Evolutionary conservation across 1,140 invertebrate species (phyloP).

Genomic region (Globodera rostochiensis): DNA sequence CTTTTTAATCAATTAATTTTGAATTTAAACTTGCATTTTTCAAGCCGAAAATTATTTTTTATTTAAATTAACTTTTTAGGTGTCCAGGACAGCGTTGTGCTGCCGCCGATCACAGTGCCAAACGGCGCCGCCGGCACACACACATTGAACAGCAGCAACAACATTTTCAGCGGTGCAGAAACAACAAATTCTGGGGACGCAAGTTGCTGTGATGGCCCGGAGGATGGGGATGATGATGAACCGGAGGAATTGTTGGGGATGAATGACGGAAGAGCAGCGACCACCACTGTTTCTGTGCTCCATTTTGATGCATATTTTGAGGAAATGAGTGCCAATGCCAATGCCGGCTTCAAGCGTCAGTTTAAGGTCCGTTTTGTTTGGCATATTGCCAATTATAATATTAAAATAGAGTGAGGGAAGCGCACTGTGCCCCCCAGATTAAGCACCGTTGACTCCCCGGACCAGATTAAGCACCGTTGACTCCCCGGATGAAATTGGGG

Average conservation of each 20-base stretch:
- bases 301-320: constrained; percentile 60
- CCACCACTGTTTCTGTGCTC: constrained; percentile 33
- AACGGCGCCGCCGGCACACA: background rate
- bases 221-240: background rate
- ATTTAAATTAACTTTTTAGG: background rate
- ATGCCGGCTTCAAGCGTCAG: constrained; percentile 59
- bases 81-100: constrained; percentile 14
- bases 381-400: background rate
- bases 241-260: background rate
- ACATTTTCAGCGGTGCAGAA: background rate
- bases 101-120: constrained; percentile 18
- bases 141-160: background rate
- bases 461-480: too few relatives aligned
- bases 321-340: constrained; percentile 55
- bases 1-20: too few relatives aligned
- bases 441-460: too few relatives aligned
- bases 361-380: constrained; percentile 52
- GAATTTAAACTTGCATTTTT: too few relatives aligned
- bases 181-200: background rate
- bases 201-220: background rate
- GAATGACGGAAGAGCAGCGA: background rate
- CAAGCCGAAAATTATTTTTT: too few relatives aligned
- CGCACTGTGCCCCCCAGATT: too few relatives aligned
- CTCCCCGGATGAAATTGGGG: too few relatives aligned
- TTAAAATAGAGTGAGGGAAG: too few relatives aligned